These are phyloP conservation scores for Plutella xylostella DNA, from an alignment of 2,888 invertebrate genomes.

Conservation along the genomic window DNA sequence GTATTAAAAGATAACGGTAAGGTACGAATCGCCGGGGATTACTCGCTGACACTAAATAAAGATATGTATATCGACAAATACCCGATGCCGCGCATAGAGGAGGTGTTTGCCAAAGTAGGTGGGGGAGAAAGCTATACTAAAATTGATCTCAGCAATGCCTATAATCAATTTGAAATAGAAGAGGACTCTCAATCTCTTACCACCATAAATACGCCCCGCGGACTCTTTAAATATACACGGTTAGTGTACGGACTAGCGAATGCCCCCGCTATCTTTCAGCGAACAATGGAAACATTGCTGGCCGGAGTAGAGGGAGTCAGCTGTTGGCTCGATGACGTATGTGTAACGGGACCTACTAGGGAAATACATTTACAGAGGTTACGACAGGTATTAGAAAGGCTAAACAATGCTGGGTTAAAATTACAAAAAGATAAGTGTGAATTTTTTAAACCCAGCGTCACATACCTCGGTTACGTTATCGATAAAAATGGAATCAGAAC, in stretches of 20 bases:
- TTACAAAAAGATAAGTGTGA: slow-evolving; percentile 15
- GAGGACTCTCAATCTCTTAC: not conserved
- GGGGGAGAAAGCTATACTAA: not conserved
- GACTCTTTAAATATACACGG: slow-evolving; percentile 19
- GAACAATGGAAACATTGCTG: not conserved
- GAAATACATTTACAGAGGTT: slow-evolving; percentile 11
- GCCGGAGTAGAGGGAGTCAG: slow-evolving; percentile 1
- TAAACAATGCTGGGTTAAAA: slow-evolving; percentile 13
- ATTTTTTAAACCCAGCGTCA: slow-evolving; percentile 12
- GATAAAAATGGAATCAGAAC: slow-evolving; percentile 11
- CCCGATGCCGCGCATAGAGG: not conserved
- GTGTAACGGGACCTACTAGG: slow-evolving; percentile 13
- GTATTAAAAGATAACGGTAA: not conserved
- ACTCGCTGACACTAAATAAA: not conserved
- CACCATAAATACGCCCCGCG: slow-evolving; percentile 18
- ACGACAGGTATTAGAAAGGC: slow-evolving; percentile 7
- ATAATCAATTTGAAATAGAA: not conserved
- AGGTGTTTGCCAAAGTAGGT: not conserved
- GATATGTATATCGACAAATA: not conserved
- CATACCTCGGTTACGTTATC: slow-evolving; percentile 14
- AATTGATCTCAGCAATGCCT: not conserved
- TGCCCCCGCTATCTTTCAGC: not conserved
- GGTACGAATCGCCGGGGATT: not conserved
- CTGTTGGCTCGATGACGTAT: slow-evolving; percentile 10
- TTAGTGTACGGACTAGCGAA: slow-evolving; percentile 16